Percentiles rank a stretch among this genome's conserved stretches.
Conservation (phyloP, 2,888 invertebrate genomes). For the Theretra japonica region DNA sequence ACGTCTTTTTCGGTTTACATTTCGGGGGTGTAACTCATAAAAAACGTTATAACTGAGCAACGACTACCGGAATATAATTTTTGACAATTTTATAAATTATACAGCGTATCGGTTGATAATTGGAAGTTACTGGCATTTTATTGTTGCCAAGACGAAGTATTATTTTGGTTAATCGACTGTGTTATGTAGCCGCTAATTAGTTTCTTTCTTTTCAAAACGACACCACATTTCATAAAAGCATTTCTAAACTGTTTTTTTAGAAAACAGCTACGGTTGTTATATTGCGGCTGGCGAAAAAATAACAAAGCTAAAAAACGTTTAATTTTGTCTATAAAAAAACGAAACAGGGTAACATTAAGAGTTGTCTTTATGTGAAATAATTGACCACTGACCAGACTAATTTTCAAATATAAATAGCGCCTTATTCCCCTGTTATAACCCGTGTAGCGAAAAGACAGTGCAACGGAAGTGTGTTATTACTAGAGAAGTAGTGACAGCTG, state of each 20-base stretch:
- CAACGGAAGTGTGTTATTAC: not conserved
- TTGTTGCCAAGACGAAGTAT: slow-evolving; percentile 22
- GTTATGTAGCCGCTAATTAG: slow-evolving; percentile 14
- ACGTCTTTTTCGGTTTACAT: slow-evolving; percentile 67
- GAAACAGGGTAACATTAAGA: not conserved
- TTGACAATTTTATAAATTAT: slow-evolving; percentile 83
- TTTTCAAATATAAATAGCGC: too few relatives aligned
- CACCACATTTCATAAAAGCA: not conserved
- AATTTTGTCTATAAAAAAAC: not conserved
- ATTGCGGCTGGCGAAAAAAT: not conserved
- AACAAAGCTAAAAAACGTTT: not conserved
- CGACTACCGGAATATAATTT: slow-evolving; percentile 84
- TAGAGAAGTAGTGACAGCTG: not conserved
- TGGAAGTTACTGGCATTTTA: slow-evolving; percentile 63
- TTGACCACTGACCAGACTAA: too few relatives aligned
- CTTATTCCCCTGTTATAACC: too few relatives aligned
- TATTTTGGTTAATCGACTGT: slow-evolving; percentile 31
- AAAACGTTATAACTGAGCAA: slow-evolving; percentile 77
- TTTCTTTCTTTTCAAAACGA: not conserved
- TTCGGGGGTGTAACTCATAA: slow-evolving; percentile 73
- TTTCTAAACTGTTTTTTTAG: not conserved
- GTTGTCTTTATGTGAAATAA: too few relatives aligned
- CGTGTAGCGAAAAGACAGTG: not conserved
- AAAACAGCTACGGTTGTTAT: not conserved
- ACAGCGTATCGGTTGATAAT: slow-evolving; percentile 74